Base-by-base conservation (phyloP, 2,797 vertebrate species). In the Gallinago nigripennis region DNA sequence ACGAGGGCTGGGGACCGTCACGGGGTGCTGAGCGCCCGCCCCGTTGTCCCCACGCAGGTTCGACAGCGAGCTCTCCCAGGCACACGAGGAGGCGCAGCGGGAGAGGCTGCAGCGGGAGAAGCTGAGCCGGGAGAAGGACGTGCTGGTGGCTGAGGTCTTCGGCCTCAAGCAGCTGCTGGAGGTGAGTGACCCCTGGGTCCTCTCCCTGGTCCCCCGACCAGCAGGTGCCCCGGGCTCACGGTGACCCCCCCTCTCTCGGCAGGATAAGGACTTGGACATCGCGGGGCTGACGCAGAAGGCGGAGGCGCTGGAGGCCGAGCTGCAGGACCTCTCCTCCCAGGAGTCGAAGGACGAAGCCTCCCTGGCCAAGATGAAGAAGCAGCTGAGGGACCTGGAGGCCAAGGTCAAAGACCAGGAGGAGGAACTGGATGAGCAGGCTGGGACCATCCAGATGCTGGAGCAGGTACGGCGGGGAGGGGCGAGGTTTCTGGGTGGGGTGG, bases 321-420 rank as follows among this genome's bases (percentile, higher is more conserved):
- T 99, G 91, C 99, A 99, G 96, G 99, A 99, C 96, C 98, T 99
- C 72, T 99, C 99, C 96, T 99, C 98, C 50, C 99, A 99, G 97
- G 99, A 99, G 96, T 99, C 99, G 41, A 99, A 99, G 96, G 99
- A 99, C 1, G 99, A 99, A 69, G 99, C 99, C 4, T 99, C 99
- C 1, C 96, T 99, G 72, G 98, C 99, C 95, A 99, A 99, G 97
- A 98, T 99, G 95, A 99, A 98, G 97, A 99, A 99, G 97, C 99
- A 99, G 96, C 98, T 99, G 60, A 98, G 99, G 13, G 99, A 99
- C 96, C 96, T 99, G 91, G 99, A 99, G 95, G 99, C 99, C 24
- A 99, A 99, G 96, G 99, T 98, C 91, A 99, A 99, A 93, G 99
- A 99, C 97, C 99, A 99, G 97, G 99, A 99, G 96, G 99, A 99